Evolutionary conservation across 2,888 invertebrate species (phyloP).

Genomic region (Agrochola circellaris): DNA sequence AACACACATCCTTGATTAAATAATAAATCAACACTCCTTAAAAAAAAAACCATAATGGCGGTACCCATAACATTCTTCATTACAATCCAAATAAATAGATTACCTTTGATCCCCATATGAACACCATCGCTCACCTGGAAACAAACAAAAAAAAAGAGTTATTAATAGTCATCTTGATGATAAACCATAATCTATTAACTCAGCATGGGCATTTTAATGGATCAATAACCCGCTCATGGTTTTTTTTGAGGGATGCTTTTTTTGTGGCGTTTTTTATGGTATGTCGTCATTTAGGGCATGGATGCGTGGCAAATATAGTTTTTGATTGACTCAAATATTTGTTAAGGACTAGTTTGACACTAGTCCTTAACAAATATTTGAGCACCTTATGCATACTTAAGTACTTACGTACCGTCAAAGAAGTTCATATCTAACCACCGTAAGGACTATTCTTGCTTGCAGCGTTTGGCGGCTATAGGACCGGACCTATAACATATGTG

Average conservation of each 20-base stretch:
- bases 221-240: constrained; percentile 36
- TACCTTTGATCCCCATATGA: constrained; percentile 59
- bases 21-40: constrained; percentile 46
- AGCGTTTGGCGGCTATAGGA: too few species aligned
- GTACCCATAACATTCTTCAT: constrained; percentile 33
- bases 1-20: constrained; percentile 25
- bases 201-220: constrained; percentile 62
- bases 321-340: neutral
- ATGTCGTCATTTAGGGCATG: neutral
- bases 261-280: constrained; percentile 31
- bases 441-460: too few species aligned
- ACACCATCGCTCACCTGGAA: constrained; percentile 73
- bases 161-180: constrained; percentile 63
- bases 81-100: constrained; percentile 39
- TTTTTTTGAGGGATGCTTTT: constrained; percentile 29
- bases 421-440: too few species aligned
- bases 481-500: too few species aligned
- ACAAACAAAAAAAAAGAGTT: constrained; percentile 69
- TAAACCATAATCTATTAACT: constrained; percentile 62
- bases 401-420: too few species aligned
- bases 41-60: constrained; percentile 27
- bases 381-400: neutral
- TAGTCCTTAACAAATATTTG: too few species aligned
- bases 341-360: neutral
- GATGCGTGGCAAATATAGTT: neutral